Evolutionary conservation across 1,140 invertebrate genomes (phyloP).

Genomic region (Chionoecetes opilio): DNA sequence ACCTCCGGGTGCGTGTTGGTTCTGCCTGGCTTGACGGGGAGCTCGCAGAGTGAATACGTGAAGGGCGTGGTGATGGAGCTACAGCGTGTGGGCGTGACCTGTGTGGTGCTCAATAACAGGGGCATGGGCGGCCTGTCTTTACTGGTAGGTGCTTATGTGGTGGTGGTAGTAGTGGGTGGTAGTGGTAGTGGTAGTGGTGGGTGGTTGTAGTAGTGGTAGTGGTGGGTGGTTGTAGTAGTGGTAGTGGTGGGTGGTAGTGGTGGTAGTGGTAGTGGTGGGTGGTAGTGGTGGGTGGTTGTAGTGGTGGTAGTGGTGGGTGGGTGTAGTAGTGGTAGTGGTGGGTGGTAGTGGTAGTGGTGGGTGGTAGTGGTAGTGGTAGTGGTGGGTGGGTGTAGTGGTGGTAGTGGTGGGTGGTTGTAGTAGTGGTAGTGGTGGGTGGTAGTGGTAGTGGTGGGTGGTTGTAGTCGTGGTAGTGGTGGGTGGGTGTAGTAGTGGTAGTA

Average conservation of each 20-base stretch:
- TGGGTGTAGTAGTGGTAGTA: background rate
- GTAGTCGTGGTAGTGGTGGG: too few relatives aligned
- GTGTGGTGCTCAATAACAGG: slow-evolving; percentile 92
- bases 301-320: background rate
- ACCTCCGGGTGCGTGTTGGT: slow-evolving; percentile 87
- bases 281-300: background rate
- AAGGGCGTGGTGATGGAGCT: slow-evolving; percentile 90
- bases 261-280: background rate
- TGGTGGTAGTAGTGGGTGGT: background rate
- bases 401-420: too few relatives aligned
- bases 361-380: too few relatives aligned
- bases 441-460: background rate
- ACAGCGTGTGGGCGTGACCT: slow-evolving; percentile 87
- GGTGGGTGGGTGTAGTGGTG: too few relatives aligned
- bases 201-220: background rate
- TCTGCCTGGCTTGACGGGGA: slow-evolving; percentile 91
- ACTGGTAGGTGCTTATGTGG: slow-evolving; percentile 85
- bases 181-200: background rate
- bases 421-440: too few relatives aligned
- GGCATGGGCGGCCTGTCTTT: slow-evolving; percentile 90
- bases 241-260: background rate
- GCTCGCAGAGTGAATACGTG: slow-evolving; percentile 92
- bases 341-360: background rate
- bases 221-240: background rate
- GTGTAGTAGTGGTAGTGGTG: background rate